Evolutionary conservation across 2,888 invertebrate species (phyloP).

Genomic region (Steromphala cineraria): DNA sequence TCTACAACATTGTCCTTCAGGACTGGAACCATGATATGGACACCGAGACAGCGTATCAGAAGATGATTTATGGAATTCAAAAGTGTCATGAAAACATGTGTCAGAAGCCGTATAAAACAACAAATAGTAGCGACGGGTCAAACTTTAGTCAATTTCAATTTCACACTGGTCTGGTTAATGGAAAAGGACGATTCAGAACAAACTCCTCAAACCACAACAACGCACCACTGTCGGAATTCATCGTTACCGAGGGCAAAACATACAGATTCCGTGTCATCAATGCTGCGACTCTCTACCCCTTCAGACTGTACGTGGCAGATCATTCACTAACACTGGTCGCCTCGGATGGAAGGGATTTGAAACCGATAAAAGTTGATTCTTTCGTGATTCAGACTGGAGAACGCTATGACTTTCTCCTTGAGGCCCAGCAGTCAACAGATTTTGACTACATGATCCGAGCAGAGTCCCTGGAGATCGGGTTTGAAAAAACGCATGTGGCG

Average conservation of each 20-base stretch:
- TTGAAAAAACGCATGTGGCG: conserved; percentile 31
- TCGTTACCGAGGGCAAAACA: conserved; percentile 24
- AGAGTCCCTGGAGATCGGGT: conserved; percentile 39
- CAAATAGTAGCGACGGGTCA: conserved; percentile 26
- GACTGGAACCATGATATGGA: conserved; percentile 42
- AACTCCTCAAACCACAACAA: conserved; percentile 28
- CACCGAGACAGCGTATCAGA: conserved; percentile 24
- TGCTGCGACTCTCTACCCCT: conserved; percentile 45
- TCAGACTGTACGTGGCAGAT: conserved; percentile 42
- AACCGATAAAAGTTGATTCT: conserved; percentile 38
- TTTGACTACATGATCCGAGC: conserved; percentile 49
- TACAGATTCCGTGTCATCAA: conserved; percentile 48
- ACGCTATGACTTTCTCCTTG: conserved; percentile 48
- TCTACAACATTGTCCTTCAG: conserved; percentile 17
- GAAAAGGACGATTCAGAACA: conserved; percentile 41
- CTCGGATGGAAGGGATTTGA: conserved; percentile 42
- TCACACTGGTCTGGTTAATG: conserved; percentile 48
- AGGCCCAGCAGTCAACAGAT: conserved; percentile 27
- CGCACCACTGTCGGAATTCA: conserved; percentile 42
- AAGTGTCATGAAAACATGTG: background rate
- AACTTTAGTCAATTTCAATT: conserved; percentile 27
- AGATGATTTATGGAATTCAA: conserved; percentile 28
- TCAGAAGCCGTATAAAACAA: background rate
- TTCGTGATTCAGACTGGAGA: conserved; percentile 53
- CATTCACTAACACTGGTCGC: conserved; percentile 45